Conservation (phyloP, 2,888 invertebrate species). For the Nemotelus pantherinus region DNA sequence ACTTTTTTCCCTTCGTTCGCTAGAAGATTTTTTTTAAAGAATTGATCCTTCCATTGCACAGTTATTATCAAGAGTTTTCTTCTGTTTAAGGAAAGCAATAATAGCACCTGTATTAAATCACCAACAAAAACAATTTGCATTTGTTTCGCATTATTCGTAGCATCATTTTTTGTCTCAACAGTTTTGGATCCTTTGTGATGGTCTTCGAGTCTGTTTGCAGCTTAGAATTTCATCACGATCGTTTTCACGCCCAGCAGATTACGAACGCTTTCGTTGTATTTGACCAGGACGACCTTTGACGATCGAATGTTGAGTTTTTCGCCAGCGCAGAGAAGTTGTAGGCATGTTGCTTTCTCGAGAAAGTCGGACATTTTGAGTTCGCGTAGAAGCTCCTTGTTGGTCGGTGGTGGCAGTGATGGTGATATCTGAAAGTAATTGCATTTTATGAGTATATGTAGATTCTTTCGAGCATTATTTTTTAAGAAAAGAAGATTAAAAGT, state of each 20-base stretch:
- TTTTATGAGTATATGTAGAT: background rate
- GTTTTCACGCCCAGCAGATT: slow-evolving; percentile 85
- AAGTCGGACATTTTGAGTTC: slow-evolving; percentile 85
- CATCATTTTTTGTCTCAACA: no score
- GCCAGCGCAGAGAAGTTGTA: slow-evolving; percentile 80
- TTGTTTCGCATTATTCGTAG: no score
- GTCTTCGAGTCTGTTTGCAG: background rate
- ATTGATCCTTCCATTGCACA: no score
- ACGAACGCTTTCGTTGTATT: slow-evolving; percentile 84
- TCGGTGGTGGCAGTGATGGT: slow-evolving; percentile 58
- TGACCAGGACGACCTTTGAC: slow-evolving; percentile 82
- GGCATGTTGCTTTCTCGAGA: slow-evolving; percentile 81
- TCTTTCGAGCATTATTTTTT: background rate
- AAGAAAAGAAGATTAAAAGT: background rate
- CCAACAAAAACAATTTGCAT: slow-evolving; percentile 13
- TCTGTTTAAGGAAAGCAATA: slow-evolving; percentile 4
- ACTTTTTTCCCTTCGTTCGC: no score
- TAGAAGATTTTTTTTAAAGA: no score
- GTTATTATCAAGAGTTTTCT: background rate
- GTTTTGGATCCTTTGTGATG: background rate
- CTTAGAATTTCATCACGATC: slow-evolving; percentile 74
- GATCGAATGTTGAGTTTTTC: slow-evolving; percentile 83
- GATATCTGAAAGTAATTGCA: slow-evolving; percentile 58
- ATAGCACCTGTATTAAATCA: slow-evolving; percentile 40
- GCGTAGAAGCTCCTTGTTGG: slow-evolving; percentile 65